Evolutionary conservation across 2,797 vertebrate genomes (phyloP).

Genomic region (Phrynocephalus vlangalii): DNA sequence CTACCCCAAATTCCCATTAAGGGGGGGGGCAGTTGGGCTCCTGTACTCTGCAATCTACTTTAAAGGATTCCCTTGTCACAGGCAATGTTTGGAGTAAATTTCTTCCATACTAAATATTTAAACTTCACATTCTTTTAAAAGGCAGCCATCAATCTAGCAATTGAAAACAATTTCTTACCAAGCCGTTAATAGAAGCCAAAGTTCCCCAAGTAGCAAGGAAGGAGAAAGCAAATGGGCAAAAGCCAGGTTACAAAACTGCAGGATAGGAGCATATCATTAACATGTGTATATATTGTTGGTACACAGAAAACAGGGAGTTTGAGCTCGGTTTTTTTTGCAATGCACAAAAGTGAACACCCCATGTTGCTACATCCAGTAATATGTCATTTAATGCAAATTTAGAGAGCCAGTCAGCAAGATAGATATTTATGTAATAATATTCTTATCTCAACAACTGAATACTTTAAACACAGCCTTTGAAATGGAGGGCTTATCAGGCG

Average conservation of each 20-base stretch:
- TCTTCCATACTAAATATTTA: constrained; percentile 14
- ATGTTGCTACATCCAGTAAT: too few relatives aligned
- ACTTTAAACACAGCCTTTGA: background rate
- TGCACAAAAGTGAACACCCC: background rate
- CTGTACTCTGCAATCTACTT: background rate
- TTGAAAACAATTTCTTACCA: constrained; percentile 6
- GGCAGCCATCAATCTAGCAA: constrained; percentile 12
- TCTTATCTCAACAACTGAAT: background rate
- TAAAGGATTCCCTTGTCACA: constrained; percentile 6
- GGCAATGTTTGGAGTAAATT: background rate
- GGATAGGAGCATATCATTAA: constrained; percentile 8
- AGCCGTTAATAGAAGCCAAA: background rate
- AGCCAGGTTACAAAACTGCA: background rate
- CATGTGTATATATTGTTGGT: background rate
- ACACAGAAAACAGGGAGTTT: too few relatives aligned
- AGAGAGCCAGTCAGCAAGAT: background rate
- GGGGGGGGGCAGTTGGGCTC: background rate
- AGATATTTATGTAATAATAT: background rate
- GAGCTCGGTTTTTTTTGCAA: background rate
- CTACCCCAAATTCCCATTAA: background rate
- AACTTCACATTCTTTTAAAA: constrained; percentile 9
- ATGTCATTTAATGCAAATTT: too few relatives aligned
- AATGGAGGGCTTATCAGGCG: background rate
- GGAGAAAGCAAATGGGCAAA: background rate
- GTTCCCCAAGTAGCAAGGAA: background rate